A percentile compares a stretch with the other conserved stretches of the same genome.
Conservation (phyloP, 2,888 invertebrate genomes). For the Xestia rhomboidea region DNA sequence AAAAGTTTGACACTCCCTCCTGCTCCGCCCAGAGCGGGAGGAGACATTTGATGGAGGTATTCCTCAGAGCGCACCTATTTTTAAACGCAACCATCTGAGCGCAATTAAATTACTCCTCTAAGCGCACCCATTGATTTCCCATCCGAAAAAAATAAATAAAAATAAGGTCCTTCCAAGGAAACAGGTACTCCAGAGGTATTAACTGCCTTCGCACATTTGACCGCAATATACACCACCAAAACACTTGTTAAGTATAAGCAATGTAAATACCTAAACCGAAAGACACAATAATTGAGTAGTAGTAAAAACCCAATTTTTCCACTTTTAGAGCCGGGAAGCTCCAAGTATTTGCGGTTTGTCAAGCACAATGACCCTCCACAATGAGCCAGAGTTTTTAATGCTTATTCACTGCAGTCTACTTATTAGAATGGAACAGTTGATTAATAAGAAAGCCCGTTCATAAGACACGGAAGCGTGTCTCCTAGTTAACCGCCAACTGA, state of each 20-base stretch:
- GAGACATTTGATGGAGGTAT: too few species aligned
- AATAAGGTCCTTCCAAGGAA: not conserved
- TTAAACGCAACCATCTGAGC: too few species aligned
- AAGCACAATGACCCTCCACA: slow-evolving; percentile 26
- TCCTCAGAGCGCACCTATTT: too few species aligned
- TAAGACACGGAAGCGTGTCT: slow-evolving; percentile 58
- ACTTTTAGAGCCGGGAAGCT: slow-evolving; percentile 23
- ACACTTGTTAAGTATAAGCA: slow-evolving; percentile 20
- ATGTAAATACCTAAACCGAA: slow-evolving; percentile 3
- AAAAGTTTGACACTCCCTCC: too few species aligned
- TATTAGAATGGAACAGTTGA: slow-evolving; percentile 31
- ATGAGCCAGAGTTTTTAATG: slow-evolving; percentile 5
- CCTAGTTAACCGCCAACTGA: slow-evolving; percentile 58
- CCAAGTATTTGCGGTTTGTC: slow-evolving; percentile 43
- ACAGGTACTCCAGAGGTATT: not conserved
- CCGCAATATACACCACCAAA: not conserved
- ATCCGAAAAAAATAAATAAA: too few species aligned
- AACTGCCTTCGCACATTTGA: not conserved
- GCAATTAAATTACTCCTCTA: too few species aligned
- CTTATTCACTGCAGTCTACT: slow-evolving; percentile 29
- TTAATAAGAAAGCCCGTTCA: slow-evolving; percentile 43
- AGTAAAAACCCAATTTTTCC: slow-evolving; percentile 34
- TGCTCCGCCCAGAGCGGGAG: too few species aligned
- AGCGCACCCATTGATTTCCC: too few species aligned
- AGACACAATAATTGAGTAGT: slow-evolving; percentile 13